Evolutionary conservation across 1,140 invertebrate species (phyloP).

Genomic region (Pseudachorutes palmiensis): DNA sequence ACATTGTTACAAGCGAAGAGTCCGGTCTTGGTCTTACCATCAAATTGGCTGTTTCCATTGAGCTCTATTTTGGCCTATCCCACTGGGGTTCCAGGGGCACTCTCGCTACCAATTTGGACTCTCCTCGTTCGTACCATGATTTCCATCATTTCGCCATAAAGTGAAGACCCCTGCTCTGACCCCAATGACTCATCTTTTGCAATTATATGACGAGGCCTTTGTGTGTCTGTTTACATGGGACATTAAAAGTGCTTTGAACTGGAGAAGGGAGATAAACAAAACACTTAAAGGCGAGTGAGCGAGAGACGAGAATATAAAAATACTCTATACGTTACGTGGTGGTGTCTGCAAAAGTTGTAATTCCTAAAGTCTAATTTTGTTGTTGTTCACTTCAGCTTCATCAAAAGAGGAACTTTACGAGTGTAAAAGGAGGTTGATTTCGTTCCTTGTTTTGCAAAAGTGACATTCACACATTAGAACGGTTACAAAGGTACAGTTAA

Average conservation of each 20-base stretch:
- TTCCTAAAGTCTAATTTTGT: background rate
- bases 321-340: too few relatives aligned
- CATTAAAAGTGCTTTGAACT: background rate
- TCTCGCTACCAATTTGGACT: slow-evolving; percentile 29
- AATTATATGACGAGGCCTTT: too few relatives aligned
- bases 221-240: background rate
- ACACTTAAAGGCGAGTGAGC: background rate
- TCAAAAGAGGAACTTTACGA: background rate
- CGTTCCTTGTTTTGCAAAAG: background rate
- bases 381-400: background rate
- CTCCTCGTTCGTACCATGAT: slow-evolving; percentile 19
- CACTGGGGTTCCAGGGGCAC: slow-evolving; percentile 32
- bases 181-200: too few relatives aligned
- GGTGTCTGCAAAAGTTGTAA: background rate
- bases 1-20: slow-evolving; percentile 14
- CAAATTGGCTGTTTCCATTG: slow-evolving; percentile 30
- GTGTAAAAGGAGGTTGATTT: background rate
- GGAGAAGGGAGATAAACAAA: background rate
- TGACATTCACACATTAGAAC: background rate
- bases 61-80: slow-evolving; percentile 26
- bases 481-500: too few relatives aligned
- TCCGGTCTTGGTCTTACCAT: slow-evolving; percentile 32
- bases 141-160: background rate
- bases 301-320: too few relatives aligned
- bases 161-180: background rate